These are phyloP conservation scores for Nipponia nippon DNA, from an alignment of 2,113 vertebrate species.

Conservation along the genomic window DNA sequence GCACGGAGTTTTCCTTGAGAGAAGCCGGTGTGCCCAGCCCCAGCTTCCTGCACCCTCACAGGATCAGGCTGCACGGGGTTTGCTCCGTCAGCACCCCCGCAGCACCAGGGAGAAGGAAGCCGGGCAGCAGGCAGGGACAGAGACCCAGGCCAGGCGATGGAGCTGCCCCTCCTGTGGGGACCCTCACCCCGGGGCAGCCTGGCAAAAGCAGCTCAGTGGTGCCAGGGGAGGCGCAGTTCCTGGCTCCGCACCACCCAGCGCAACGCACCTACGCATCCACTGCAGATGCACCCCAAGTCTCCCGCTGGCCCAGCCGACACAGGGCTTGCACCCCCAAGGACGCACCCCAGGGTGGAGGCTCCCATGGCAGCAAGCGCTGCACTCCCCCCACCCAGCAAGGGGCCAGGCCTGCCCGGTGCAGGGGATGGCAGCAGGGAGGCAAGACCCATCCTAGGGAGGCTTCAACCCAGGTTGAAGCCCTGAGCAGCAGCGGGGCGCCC, in stretches of 20 bases:
- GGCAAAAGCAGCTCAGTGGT: not conserved
- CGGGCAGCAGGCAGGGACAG: not conserved
- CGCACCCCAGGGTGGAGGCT: not conserved
- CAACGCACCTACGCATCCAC: rapidly evolving
- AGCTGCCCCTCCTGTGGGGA: not conserved
- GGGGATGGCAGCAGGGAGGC: no score
- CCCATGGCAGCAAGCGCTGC: not conserved
- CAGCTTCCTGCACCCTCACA: not conserved
- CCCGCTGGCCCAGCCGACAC: rapidly evolving
- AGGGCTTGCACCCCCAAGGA: not conserved
- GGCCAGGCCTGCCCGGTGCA: not conserved
- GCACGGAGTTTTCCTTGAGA: not conserved
- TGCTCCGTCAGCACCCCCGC: not conserved
- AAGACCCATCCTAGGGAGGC: rapidly evolving
- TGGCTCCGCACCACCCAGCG: rapidly evolving
- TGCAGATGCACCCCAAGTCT: not conserved
- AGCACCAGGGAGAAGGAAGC: not conserved
- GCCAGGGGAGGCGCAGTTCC: not conserved
- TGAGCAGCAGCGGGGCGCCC: not conserved
- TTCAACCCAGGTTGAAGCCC: not conserved
- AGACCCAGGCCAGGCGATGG: rapidly evolving
- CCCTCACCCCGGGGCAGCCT: no score
- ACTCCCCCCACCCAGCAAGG: rapidly evolving
- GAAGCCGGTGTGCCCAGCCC: no score
- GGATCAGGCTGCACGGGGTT: not conserved